Evolutionary conservation across 2,888 invertebrate species (phyloP).

Genomic region (Drosophila kambysellisi): DNA sequence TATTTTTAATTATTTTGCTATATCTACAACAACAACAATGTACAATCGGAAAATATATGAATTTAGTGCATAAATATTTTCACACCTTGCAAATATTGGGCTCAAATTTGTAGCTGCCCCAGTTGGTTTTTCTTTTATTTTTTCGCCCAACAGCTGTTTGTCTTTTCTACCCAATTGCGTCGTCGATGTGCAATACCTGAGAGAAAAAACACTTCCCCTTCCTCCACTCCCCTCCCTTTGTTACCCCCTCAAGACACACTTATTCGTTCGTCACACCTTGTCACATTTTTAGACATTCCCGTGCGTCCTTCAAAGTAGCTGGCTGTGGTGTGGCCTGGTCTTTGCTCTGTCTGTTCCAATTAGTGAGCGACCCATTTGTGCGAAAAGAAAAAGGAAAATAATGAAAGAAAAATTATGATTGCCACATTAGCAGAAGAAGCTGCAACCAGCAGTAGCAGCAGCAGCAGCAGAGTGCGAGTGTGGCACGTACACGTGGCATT

Average conservation of each 20-base stretch:
- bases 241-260: not conserved
- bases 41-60: constrained; percentile 19
- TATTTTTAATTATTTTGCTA: constrained; percentile 53
- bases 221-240: not conserved
- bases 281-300: constrained; percentile 52
- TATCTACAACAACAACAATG: constrained; percentile 49
- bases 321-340: constrained; percentile 36
- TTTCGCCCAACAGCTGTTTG: constrained; percentile 23
- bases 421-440: constrained; percentile 54
- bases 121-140: constrained; percentile 7
- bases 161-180: constrained; percentile 49
- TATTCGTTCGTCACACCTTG: constrained; percentile 60
- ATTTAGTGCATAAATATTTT: constrained; percentile 55
- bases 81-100: constrained; percentile 57
- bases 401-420: constrained; percentile 64
- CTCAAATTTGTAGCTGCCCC: constrained; percentile 8
- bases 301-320: constrained; percentile 70
- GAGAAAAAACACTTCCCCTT: not conserved
- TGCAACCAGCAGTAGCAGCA: constrained; percentile 4
- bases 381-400: constrained; percentile 14
- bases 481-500: constrained; percentile 63
- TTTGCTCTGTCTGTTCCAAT: constrained; percentile 70
- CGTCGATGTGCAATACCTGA: constrained; percentile 52
- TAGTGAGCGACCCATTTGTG: constrained; percentile 66
- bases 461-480: not conserved